Evolutionary conservation across 2,113 vertebrate species (phyloP).

Genomic region (Caranx ignobilis): DNA sequence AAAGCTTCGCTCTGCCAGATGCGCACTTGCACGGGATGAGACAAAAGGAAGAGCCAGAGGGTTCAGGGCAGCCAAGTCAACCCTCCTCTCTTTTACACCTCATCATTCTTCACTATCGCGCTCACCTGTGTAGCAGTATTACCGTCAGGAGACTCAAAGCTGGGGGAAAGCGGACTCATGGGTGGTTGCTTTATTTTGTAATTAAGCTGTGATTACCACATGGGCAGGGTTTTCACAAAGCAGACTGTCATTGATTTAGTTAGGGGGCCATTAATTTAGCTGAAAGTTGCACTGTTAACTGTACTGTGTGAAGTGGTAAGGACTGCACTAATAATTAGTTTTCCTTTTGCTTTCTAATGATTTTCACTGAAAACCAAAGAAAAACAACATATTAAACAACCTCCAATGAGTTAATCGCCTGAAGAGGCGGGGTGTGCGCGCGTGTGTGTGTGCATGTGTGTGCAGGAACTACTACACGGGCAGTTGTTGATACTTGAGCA

Average conservation of each 20-base stretch:
- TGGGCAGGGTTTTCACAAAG: slow-evolving; percentile 48
- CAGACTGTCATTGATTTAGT: slow-evolving; percentile 47
- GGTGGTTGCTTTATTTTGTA: slow-evolving; percentile 51
- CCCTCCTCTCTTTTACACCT: slow-evolving; percentile 36
- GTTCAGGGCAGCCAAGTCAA: slow-evolving; percentile 16
- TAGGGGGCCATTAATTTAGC: slow-evolving; percentile 30
- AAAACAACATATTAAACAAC: slow-evolving; percentile 26
- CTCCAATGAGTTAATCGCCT: slow-evolving; percentile 11
- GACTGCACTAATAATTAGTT: slow-evolving; percentile 37
- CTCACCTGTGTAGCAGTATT: slow-evolving; percentile 42
- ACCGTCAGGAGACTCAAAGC: slow-evolving; percentile 32
- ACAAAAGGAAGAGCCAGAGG: slow-evolving; percentile 52
- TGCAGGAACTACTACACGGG: too few relatives aligned
- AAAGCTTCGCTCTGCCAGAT: slow-evolving; percentile 61
- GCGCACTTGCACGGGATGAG: slow-evolving; percentile 53
- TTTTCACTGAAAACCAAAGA: slow-evolving; percentile 11
- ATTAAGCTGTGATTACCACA: slow-evolving; percentile 53
- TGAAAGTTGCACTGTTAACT: slow-evolving; percentile 14
- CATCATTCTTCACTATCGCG: slow-evolving; percentile 32
- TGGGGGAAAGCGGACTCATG: slow-evolving; percentile 29
- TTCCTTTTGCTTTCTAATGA: slow-evolving; percentile 27
- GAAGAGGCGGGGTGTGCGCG: too few relatives aligned
- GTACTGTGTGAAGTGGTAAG: slow-evolving; percentile 27
- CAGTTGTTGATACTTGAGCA: too few relatives aligned
- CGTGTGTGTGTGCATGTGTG: too few relatives aligned